These are phyloP conservation scores for Colletes latitarsis DNA, from an alignment of 1,140 invertebrate genomes.

Conservation along the genomic window DNA sequence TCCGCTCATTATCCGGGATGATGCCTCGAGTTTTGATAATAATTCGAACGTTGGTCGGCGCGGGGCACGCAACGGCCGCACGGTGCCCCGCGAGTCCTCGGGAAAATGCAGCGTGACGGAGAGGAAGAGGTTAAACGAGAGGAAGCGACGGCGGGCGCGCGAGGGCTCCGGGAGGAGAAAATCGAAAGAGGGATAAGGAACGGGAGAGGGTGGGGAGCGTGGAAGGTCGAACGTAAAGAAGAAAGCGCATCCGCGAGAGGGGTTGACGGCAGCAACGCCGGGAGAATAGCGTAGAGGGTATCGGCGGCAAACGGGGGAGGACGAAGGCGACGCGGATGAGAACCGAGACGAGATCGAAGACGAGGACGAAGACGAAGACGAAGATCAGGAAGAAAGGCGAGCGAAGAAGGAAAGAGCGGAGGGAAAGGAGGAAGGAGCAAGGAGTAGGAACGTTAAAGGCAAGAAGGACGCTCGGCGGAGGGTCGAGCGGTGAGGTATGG, in stretches of 20 bases:
- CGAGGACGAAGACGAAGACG: background rate
- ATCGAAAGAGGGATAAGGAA: conserved; percentile 24
- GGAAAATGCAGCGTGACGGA: conserved; percentile 2
- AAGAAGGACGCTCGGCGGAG: conserved; percentile 17
- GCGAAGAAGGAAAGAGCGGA: background rate
- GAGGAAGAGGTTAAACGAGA: conserved; percentile 2
- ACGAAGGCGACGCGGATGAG: background rate
- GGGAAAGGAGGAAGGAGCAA: background rate
- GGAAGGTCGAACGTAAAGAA: background rate
- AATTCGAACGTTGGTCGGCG: conserved; percentile 56
- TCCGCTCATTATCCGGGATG: conserved; percentile 68
- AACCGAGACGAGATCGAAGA: background rate
- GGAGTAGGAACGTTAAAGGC: conserved; percentile 16
- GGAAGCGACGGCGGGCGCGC: background rate
- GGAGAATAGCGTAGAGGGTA: background rate
- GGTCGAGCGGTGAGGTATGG: conserved; percentile 23
- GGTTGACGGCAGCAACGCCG: background rate
- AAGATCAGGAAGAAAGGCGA: background rate
- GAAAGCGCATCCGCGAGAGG: background rate
- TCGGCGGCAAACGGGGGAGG: background rate
- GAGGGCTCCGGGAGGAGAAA: background rate
- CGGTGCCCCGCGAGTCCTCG: conserved; percentile 24
- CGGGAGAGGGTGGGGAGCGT: conserved; percentile 1
- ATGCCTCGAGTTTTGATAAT: conserved; percentile 66
- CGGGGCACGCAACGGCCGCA: conserved; percentile 52